Base-by-base conservation (phyloP, 1,140 invertebrate genomes). In the Piezodorus guildinii region DNA sequence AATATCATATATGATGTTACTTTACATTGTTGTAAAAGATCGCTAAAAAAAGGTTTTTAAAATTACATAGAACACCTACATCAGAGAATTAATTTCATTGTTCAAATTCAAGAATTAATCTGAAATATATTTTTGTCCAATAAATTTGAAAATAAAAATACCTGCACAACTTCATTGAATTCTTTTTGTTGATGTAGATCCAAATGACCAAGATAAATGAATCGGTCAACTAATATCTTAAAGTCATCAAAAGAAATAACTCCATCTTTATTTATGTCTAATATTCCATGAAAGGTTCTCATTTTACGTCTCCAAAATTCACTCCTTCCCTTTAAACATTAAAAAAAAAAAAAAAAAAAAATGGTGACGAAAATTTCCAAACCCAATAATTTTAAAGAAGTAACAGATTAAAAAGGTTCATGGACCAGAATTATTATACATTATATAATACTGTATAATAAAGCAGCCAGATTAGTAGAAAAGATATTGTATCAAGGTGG, bases 281-380 rank as follows among this genome's bases (percentile, higher is more conserved):
- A 75, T 67, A 89, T 83, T 66, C 82, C 82, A 73, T 90, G 87
- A 56, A 89, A 78, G 17, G 86, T 88, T 34, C 92, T 85, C 81
- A 95, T 93, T 74, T 93, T 92, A 68, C 84, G 79, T 65, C 85
- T 77, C 91, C 92, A 96, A 76, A 96, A 94, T 65, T 86, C 81
- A 4, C 88, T 87, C 62, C 80, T 78, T 25, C 86, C 87, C 81
- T 94, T 71, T 46, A 78, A 83, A 46, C 12, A 44, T 46, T 15
- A 25, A 63, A 12, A 39, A 2, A 30, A 30, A 4, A 4, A n/a
- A 4, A 4, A 30, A 30, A 3, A 30, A 30, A 30, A 3, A 63
- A 63, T n/a, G 8, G 45, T 27, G 3, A 25, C 9, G 10, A 23
- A 63, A 49, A 49, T 17, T 49, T 10, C 5, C 16, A 10, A 5